Conservation (phyloP, 2,797 vertebrate genomes). For the Clarias laeviceps region DNA sequence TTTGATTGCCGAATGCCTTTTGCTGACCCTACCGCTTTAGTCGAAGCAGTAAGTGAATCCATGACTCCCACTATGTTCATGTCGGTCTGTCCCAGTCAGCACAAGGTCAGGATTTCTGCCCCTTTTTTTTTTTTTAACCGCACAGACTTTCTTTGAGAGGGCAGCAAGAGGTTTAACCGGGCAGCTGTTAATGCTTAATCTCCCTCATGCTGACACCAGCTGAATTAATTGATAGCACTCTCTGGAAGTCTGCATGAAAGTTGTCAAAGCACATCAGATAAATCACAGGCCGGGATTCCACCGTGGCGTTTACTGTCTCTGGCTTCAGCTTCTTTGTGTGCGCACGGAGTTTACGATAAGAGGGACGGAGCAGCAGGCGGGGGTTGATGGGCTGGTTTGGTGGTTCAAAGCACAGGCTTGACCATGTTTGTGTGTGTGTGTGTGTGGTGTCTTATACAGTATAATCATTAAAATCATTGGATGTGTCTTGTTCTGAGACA, state of each 20-base stretch:
- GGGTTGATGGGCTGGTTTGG: conserved; percentile 1
- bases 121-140: conserved; percentile 59
- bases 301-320: conserved; percentile 56
- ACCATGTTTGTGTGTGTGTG: conserved; percentile 12
- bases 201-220: conserved; percentile 75
- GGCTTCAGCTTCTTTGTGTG: conserved; percentile 66
- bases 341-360: conserved; percentile 61
- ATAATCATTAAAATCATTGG: neutral
- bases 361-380: neutral
- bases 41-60: neutral
- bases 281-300: conserved; percentile 75
- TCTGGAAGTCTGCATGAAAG: conserved; percentile 78
- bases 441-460: conserved; percentile 8
- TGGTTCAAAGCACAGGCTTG: conserved; percentile 31
- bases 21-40: neutral
- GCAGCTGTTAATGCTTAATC: conserved; percentile 81
- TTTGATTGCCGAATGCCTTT: too few relatives aligned
- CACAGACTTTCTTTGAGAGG: neutral
- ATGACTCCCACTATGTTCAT: conserved; percentile 41
- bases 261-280: conserved; percentile 76
- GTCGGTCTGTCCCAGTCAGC: conserved; percentile 60
- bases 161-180: conserved; percentile 68
- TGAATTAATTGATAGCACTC: conserved; percentile 80
- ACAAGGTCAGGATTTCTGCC: conserved; percentile 71
- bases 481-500: neutral